These are phyloP conservation scores for Lethrus apterus DNA, from an alignment of 1,140 invertebrate species.

Conservation along the genomic window DNA sequence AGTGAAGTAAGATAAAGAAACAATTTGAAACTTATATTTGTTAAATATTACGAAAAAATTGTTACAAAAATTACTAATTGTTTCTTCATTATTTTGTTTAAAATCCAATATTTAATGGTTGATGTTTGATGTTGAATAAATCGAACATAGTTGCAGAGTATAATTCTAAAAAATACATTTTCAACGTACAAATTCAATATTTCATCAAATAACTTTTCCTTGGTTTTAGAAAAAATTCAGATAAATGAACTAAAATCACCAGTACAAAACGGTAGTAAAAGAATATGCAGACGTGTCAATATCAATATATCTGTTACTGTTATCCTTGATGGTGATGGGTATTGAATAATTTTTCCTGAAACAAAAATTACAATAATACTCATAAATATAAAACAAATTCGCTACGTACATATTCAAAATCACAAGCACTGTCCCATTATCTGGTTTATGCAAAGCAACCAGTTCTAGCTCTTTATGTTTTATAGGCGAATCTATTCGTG, in stretches of 20 bases:
- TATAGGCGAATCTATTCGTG: constrained; percentile 30
- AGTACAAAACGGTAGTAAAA: constrained; percentile 5
- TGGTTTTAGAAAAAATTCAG: neutral
- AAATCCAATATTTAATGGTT: neutral
- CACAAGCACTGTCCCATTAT: constrained; percentile 44
- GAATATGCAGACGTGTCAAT: neutral
- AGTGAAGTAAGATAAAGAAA: too few relatives aligned
- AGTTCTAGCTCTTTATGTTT: constrained; percentile 28
- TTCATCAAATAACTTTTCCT: neutral
- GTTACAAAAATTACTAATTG: too few relatives aligned
- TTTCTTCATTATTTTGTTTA: neutral
- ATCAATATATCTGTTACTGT: neutral
- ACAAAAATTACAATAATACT: neutral
- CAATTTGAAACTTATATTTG: too few relatives aligned
- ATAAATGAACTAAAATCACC: neutral
- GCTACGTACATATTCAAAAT: constrained; percentile 21
- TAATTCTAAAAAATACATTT: neutral
- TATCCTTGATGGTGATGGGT: neutral
- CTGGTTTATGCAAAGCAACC: constrained; percentile 45
- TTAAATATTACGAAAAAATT: too few relatives aligned
- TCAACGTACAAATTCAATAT: neutral
- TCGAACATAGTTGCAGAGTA: neutral
- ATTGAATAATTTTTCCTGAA: constrained; percentile 1
- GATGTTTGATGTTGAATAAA: neutral
- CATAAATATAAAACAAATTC: neutral